Conservation (phyloP, 1,140 invertebrate species). For the Drosophila bifasciata region DNA sequence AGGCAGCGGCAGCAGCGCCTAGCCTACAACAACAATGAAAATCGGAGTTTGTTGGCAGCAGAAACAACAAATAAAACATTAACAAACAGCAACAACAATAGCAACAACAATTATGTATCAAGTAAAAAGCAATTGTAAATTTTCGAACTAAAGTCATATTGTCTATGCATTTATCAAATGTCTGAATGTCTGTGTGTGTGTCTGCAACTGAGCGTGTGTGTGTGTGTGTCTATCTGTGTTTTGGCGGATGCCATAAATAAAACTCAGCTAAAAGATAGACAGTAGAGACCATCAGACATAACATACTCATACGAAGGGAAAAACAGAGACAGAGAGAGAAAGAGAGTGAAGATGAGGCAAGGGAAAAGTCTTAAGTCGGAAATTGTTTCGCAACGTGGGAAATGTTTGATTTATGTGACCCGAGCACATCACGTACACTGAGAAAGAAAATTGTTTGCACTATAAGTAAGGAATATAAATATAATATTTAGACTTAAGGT, state of each 20-base stretch:
- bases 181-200: slow-evolving; percentile 42
- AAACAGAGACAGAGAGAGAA: neutral
- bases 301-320: slow-evolving; percentile 5
- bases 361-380: slow-evolving; percentile 67
- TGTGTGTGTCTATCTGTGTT: slow-evolving; percentile 55
- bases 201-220: slow-evolving; percentile 14
- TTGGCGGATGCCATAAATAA: slow-evolving; percentile 81
- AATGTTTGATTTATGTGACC: slow-evolving; percentile 81
- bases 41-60: neutral
- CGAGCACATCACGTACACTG: slow-evolving; percentile 30
- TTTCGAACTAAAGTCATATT: slow-evolving; percentile 79
- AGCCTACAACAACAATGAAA: slow-evolving; percentile 7
- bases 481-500: too few species aligned
- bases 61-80: slow-evolving; percentile 7
- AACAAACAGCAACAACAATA: slow-evolving; percentile 17
- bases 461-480: too few species aligned
- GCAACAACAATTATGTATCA: slow-evolving; percentile 71
- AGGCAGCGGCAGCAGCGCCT: slow-evolving; percentile 22
- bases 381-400: slow-evolving; percentile 81
- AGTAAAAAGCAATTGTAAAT: slow-evolving; percentile 79
- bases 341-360: neutral
- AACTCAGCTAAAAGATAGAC: slow-evolving; percentile 77
- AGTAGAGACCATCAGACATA: slow-evolving; percentile 22
- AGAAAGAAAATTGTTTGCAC: too few species aligned
- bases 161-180: slow-evolving; percentile 76